phyloP scores from a whole-genome alignment of 1,140 invertebrate genomes.

The Lamellibrachia luymesi region DNA sequence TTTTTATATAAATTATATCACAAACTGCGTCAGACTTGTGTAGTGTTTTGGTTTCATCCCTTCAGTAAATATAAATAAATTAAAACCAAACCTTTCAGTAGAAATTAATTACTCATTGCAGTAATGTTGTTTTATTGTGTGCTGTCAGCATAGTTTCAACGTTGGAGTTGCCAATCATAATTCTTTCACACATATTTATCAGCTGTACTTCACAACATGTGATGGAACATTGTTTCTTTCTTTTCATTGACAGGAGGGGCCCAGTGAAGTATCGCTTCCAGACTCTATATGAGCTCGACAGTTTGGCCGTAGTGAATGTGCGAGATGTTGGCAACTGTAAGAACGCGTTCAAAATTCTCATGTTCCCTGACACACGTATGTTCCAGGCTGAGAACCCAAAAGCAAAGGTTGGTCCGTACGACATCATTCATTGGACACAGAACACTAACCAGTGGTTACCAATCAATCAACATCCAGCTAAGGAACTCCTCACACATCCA shows the following conservation, averaged over 20 bases:
- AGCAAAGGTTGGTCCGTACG: conserved; percentile 64
- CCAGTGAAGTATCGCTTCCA: conserved; percentile 87
- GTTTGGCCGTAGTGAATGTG: conserved; percentile 92
- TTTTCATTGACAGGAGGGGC: conserved; percentile 62
- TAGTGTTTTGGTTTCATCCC: too few species aligned
- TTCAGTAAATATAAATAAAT: too few species aligned
- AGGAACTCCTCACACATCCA: background rate
- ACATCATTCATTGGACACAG: background rate
- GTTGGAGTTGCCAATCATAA: background rate
- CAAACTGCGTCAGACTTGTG: too few species aligned
- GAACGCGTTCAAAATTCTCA: conserved; percentile 89
- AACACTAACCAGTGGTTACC: background rate
- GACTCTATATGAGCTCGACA: conserved; percentile 85
- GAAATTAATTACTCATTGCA: too few species aligned
- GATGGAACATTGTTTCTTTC: background rate
- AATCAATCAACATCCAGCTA: background rate
- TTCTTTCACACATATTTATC: too few species aligned
- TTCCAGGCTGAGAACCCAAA: conserved; percentile 85
- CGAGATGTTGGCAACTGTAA: conserved; percentile 84
- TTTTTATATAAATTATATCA: too few species aligned
- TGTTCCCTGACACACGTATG: conserved; percentile 88
- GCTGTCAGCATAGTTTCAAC: background rate
- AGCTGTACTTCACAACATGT: too few species aligned
- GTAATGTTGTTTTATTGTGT: too few species aligned
- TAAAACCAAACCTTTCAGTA: too few species aligned